phyloP scores from a whole-genome alignment of 1,140 invertebrate genomes.

The Batillaria attramentaria region DNA sequence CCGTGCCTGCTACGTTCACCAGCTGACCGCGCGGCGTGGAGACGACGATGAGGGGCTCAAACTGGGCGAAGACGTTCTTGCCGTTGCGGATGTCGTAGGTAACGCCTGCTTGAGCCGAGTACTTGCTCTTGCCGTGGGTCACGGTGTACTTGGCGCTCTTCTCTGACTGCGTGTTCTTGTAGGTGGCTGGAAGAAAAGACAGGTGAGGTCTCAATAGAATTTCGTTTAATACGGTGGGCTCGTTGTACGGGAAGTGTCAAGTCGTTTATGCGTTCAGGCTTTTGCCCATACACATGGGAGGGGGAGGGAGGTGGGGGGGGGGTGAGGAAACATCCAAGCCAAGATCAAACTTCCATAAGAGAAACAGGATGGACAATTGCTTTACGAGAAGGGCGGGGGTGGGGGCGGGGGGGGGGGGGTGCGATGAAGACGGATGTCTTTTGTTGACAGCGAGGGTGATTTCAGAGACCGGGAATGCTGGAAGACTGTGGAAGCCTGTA shows the following conservation, averaged over 20 bases:
- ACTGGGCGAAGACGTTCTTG: conserved; percentile 8
- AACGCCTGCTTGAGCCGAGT: conserved; percentile 42
- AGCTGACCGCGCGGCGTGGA: conserved; percentile 15
- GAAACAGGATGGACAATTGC: too few relatives aligned
- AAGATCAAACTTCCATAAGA: too few relatives aligned
- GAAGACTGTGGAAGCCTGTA: too few relatives aligned
- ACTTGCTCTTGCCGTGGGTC: conserved; percentile 43
- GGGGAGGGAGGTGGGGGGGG: too few relatives aligned
- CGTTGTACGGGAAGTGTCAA: conserved; percentile 1
- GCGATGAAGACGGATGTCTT: too few relatives aligned
- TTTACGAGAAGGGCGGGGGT: too few relatives aligned
- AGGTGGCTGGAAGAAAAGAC: conserved; percentile 39
- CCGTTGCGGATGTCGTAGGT: conserved; percentile 10
- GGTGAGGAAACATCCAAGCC: too few relatives aligned
- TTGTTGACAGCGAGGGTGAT: too few relatives aligned
- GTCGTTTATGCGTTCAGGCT: background rate
- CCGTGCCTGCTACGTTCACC: conserved; percentile 26
- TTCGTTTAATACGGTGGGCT: background rate
- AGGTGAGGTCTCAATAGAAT: background rate
- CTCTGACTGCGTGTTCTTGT: conserved; percentile 44
- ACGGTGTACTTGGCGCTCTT: conserved; percentile 41
- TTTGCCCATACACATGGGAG: too few relatives aligned
- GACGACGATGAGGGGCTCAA: conserved; percentile 20
- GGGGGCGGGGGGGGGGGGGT: too few relatives aligned
- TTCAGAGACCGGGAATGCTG: too few relatives aligned